Conservation (phyloP, 2,888 invertebrate genomes). For the Sipunculus nudus region DNA sequence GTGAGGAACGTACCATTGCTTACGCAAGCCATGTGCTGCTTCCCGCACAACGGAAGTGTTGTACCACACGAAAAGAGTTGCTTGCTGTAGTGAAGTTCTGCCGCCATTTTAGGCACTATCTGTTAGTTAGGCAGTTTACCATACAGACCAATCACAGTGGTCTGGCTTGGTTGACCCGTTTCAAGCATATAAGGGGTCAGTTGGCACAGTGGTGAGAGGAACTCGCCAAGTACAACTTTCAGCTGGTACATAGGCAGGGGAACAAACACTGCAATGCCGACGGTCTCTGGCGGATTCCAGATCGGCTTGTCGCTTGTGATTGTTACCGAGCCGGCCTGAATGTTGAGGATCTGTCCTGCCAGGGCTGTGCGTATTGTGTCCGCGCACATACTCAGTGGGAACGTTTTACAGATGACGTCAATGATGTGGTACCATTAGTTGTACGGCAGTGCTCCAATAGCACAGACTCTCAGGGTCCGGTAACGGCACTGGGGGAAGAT, state of each 20-base stretch:
- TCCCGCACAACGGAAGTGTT: neutral
- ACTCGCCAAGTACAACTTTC: neutral
- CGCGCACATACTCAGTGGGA: neutral
- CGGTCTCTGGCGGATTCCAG: neutral
- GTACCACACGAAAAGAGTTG: neutral
- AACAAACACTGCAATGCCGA: conserved; percentile 2
- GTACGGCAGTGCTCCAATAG: too few species aligned
- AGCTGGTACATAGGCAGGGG: neutral
- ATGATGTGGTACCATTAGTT: too few species aligned
- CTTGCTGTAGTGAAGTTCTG: neutral
- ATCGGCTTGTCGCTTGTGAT: neutral
- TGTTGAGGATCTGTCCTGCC: neutral
- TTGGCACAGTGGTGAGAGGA: neutral
- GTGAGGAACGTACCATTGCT: neutral
- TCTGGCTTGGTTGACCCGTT: neutral
- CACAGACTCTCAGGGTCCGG: too few species aligned
- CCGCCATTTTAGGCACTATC: neutral
- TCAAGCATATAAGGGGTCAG: neutral
- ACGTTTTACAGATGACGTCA: too few species aligned
- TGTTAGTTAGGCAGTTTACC: neutral
- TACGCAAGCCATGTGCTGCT: neutral
- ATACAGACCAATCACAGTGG: neutral
- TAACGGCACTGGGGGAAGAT: too few species aligned
- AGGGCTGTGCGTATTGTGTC: neutral
- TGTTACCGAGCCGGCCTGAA: neutral